Percentiles rank a stretch among this genome's conserved stretches.
These are phyloP conservation scores for Trichogramma pretiosum DNA, from an alignment of 1,140 invertebrate genomes.

Conservation along the genomic window DNA sequence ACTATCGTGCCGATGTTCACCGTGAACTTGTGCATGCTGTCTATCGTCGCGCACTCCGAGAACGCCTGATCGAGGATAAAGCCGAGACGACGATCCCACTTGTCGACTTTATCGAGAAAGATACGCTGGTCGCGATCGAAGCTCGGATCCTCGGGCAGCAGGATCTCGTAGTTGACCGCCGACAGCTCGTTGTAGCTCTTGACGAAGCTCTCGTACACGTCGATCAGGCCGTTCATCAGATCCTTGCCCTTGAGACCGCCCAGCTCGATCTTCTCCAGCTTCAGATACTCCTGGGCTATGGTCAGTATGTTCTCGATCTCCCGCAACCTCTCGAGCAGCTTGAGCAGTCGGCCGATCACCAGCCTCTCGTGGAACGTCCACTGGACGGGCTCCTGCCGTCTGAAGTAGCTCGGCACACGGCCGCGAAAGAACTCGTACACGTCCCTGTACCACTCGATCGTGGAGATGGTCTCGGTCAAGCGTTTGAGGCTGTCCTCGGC, in stretches of 20 bases:
- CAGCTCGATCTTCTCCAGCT: conserved; percentile 79
- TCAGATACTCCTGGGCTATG: conserved; percentile 69
- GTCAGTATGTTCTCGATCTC: conserved; percentile 53
- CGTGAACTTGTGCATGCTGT: conserved; percentile 58
- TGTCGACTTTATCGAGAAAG: conserved; percentile 44
- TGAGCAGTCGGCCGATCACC: conserved; percentile 52
- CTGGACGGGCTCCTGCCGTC: conserved; percentile 36
- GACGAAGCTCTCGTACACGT: conserved; percentile 65
- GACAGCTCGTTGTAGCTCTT: conserved; percentile 59
- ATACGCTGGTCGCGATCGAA: conserved; percentile 51
- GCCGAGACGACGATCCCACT: conserved; percentile 65
- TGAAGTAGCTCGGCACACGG: conserved; percentile 51
- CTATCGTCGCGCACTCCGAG: conserved; percentile 65
- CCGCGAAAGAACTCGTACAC: conserved; percentile 43
- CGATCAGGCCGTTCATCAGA: conserved; percentile 43
- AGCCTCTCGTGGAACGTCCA: conserved; percentile 60
- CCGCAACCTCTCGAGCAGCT: conserved; percentile 49
- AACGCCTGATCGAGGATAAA: conserved; percentile 68
- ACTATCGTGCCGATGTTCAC: conserved; percentile 65
- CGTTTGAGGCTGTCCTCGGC: conserved; percentile 44
- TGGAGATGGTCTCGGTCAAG: conserved; percentile 24
- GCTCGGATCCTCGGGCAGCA: conserved; percentile 55
- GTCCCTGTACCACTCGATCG: conserved; percentile 30
- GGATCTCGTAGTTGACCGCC: conserved; percentile 58
- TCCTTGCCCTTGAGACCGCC: conserved; percentile 66